phyloP scores from a whole-genome alignment of 1,140 invertebrate genomes.

The Cyphomyrmex costatus region DNA sequence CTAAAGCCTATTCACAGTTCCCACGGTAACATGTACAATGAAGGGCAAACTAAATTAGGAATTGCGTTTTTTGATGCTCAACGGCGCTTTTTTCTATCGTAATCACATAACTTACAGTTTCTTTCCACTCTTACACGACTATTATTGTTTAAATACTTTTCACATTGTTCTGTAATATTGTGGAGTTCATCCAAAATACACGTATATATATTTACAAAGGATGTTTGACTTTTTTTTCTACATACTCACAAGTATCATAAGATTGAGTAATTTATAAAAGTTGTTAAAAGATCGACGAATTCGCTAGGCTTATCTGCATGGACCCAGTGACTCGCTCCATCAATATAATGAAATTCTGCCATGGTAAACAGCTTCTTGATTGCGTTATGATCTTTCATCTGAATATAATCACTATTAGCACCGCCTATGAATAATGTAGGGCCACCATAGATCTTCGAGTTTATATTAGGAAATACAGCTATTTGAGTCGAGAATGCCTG shows the following conservation, averaged over 20 bases:
- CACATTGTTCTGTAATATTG: constrained; percentile 66
- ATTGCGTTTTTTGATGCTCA: constrained; percentile 2
- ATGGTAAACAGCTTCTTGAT: constrained; percentile 93
- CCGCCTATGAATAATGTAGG: constrained; percentile 95
- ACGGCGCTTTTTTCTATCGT: constrained; percentile 52
- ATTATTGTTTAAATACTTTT: constrained; percentile 61
- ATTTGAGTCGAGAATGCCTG: constrained; percentile 90
- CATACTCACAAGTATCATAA: constrained; percentile 54
- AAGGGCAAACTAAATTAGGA: constrained; percentile 34
- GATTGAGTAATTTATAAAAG: constrained; percentile 78
- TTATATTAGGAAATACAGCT: constrained; percentile 88
- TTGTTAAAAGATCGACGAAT: constrained; percentile 89
- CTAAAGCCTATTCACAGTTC: constrained; percentile 17
- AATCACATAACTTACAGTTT: constrained; percentile 51
- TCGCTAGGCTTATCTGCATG: constrained; percentile 95
- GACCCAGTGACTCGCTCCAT: constrained; percentile 96
- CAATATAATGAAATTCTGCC: constrained; percentile 91
- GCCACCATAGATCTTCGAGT: constrained; percentile 88
- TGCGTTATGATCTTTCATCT: constrained; percentile 89
- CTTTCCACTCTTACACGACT: constrained; percentile 53
- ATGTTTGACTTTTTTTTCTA: constrained; percentile 49
- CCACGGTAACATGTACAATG: constrained; percentile 4
- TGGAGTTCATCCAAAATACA: constrained; percentile 72
- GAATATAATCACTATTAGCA: constrained; percentile 92
- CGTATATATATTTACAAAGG: constrained; percentile 76